Base-by-base conservation (phyloP, 2,888 invertebrate genomes). In the Drosophila testacea region DNA sequence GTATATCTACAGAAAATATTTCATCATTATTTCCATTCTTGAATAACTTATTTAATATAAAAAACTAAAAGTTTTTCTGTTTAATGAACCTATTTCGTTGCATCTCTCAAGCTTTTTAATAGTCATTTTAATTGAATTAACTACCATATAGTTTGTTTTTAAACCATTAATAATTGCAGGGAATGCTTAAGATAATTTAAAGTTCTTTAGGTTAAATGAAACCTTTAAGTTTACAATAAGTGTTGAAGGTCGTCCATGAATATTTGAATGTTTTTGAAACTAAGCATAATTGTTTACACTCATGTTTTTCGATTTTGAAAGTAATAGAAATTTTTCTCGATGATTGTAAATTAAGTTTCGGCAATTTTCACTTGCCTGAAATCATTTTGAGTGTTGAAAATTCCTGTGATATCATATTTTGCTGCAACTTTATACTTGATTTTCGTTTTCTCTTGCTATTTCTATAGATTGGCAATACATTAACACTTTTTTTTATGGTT, bases 401-500 rank as follows among this genome's bases (percentile, higher is more conserved):
- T 74, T 77, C 57, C 62, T 13, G 36, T 42, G 55, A 60, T 73
- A 60, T 67, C 67, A 67, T 60, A 68, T 73, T 77, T 73, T 55
- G 57, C 48, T 47, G 74, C 48, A 78, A 57, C 61, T 73, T 68
- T 77, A 64, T 48, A 77, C 13, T 4, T 51, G 70, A 70, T 63
- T 66, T 62, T 61, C 11, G 36, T 73, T 72, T 73, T 66, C 72
- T 57, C 42, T 11, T n/a, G 32, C 4, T n/a, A 63, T 38, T 66
- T 28, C 63, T 55, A 44, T 44, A 74, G 79, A 79, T 77, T 77
- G 70, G 42, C 75, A 87, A 84, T 75, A 84, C 79, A 85, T 85
- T 85, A 85, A 84, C 79, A 81, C 76, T 72, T 89, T 83, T 83
- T 81, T 83, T 81, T 64, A 34, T 68, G 83, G 69, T 52, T 61